phyloP scores from a whole-genome alignment of 2,888 invertebrate genomes.

The Dusona sp. region DNA sequence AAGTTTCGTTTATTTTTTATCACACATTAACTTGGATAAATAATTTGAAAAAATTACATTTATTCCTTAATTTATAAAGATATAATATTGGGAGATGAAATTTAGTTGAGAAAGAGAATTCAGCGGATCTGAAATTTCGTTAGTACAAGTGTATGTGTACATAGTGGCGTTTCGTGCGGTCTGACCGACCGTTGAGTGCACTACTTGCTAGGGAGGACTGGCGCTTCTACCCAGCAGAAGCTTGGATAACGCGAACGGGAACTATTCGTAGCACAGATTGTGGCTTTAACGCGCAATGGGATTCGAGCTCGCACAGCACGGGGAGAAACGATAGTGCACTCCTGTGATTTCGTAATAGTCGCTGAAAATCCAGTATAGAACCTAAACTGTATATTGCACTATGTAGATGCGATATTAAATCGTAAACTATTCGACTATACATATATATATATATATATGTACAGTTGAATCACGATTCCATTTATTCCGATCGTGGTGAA shows the following conservation, averaged over 20 bases:
- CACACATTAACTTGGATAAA: background rate
- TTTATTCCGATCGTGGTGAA: background rate
- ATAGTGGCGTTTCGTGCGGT: conserved; percentile 34
- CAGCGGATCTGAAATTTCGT: background rate
- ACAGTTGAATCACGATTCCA: background rate
- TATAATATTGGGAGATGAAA: background rate
- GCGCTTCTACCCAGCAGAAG: conserved; percentile 13
- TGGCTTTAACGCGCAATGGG: conserved; percentile 52
- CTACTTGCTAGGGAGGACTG: conserved; percentile 24
- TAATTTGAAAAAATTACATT: background rate
- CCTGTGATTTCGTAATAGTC: conserved; percentile 53
- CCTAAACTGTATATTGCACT: conserved; percentile 23
- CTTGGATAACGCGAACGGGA: conserved; percentile 53
- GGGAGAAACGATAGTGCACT: conserved; percentile 45
- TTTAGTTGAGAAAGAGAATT: background rate
- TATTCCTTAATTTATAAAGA: background rate
- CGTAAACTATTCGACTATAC: background rate
- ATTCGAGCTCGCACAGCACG: conserved; percentile 37
- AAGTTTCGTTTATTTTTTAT: background rate
- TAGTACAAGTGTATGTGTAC: background rate
- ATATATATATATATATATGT: background rate
- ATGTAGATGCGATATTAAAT: conserved; percentile 12
- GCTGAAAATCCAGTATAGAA: conserved; percentile 47
- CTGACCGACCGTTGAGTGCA: conserved; percentile 45
- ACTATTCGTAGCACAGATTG: conserved; percentile 59